Base-by-base conservation (phyloP, 2,888 invertebrate genomes). In the Lithophane ornitopus region DNA sequence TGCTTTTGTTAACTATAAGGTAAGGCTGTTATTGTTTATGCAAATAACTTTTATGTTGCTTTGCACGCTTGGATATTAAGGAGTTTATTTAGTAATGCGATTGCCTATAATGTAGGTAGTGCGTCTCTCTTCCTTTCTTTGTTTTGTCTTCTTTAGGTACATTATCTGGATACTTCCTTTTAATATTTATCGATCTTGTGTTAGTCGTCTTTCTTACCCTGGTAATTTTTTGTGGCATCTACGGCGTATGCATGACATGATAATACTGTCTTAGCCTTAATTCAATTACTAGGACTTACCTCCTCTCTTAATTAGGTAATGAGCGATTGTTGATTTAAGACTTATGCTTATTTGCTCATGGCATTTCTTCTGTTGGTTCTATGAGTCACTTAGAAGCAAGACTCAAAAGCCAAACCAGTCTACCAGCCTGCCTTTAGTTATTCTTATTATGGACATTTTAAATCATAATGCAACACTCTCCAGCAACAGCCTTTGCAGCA, bases 1-100 rank as follows among this genome's bases (percentile, higher is more conserved):
- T 80, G 66, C 52, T 62, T 76, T 80, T 52, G 52, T 65, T 76
- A 59, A 69, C 76, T 59, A n/a, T n/a, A n/a, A n/a, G 46, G 59
- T 58, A 44, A 56, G 41, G 14, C 49, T 49, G 19, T 56, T 49
- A 73, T 52, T 77, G 80, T 52, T 58, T 52, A 80, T 56, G 73
- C 46, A 77, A 80, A 80, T 58, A 34, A 14, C 9, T 4, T n/a
- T 39, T 46, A 54, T 70, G 19, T 76, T 52, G 22, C 11, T 34
- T 44, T 78, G 54, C 70, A 54, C 22, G 26, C 52, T 78, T 46
- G 26, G 26, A 59, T 39, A 28, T 16, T 39, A 73, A 12, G 3
- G 28, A n/a, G 16, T 72, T n/a, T 56, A 14, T 44, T 14, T 2
- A 41, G 16, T 41, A 11, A 28, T 14, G 49, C 49, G 7, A 52